Percentiles rank a stretch among this genome's conserved stretches.
Conservation (phyloP, 64 coral and sea anemone species). For the Pocillopora verrucosa region DNA sequence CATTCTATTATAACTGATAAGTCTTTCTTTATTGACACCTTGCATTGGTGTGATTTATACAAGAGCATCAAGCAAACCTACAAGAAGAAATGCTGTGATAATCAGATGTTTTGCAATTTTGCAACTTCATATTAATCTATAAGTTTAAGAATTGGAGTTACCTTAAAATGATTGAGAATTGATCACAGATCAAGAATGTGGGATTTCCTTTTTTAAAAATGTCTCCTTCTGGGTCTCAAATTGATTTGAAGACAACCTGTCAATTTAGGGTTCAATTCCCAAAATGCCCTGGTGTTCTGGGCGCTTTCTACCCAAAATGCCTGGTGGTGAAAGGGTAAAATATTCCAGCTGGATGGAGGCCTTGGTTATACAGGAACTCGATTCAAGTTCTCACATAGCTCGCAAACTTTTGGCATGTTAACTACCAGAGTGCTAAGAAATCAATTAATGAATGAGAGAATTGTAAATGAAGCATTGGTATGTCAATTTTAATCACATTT, state of each 20-base stretch:
- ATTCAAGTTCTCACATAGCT: too few relatives aligned
- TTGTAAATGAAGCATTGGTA: too few relatives aligned
- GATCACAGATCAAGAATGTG: background rate
- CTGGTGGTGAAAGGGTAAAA: constrained; percentile 5
- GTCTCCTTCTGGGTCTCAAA: background rate
- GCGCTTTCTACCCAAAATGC: constrained; percentile 2
- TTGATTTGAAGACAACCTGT: background rate
- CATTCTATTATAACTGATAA: constrained; percentile 11
- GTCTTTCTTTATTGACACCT: constrained; percentile 4
- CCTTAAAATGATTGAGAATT: constrained; percentile 10
- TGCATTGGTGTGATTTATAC: constrained; percentile 3
- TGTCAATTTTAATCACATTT: too few relatives aligned
- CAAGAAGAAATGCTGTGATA: constrained; percentile 6
- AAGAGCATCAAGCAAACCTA: constrained; percentile 23
- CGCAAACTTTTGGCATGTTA: too few relatives aligned
- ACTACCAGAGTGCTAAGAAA: too few relatives aligned
- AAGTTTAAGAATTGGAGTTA: background rate
- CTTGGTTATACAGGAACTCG: too few relatives aligned
- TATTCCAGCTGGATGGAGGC: too few relatives aligned
- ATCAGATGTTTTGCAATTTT: constrained; percentile 14
- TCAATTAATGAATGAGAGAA: too few relatives aligned
- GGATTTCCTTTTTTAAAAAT: background rate
- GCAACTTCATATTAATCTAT: constrained; percentile 6
- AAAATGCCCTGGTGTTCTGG: constrained; percentile 7
- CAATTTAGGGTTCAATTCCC: constrained; percentile 11